Percentiles rank a stretch among this genome's conserved stretches.
These are phyloP conservation scores for Ailuropoda melanoleuca DNA, from an alignment of 2,113 vertebrate species.

Conservation along the genomic window DNA sequence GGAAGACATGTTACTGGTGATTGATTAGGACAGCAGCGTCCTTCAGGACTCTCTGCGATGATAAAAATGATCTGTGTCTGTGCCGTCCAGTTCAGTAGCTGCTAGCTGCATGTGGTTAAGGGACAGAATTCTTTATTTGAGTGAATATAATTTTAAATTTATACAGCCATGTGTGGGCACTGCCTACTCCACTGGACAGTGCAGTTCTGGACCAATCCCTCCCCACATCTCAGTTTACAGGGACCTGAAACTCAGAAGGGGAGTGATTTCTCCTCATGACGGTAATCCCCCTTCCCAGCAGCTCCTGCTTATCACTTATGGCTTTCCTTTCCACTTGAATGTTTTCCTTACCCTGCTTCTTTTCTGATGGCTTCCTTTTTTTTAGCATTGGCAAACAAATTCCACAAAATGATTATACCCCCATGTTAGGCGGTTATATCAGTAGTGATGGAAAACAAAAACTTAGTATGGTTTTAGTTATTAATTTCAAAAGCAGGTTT, in stretches of 20 bases:
- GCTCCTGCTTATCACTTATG: not conserved
- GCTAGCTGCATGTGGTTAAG: not conserved
- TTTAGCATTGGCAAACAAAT: not conserved
- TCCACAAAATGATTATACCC: not conserved
- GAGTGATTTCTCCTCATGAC: not conserved
- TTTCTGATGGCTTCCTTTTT: not conserved
- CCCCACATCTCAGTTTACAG: not conserved
- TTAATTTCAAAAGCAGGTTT: conserved; percentile 33
- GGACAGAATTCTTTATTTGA: not conserved
- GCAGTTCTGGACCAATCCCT: not conserved
- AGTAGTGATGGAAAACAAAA: not conserved
- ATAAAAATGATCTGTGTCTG: not conserved
- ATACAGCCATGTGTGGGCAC: not conserved
- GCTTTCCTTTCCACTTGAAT: not conserved
- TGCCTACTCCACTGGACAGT: not conserved
- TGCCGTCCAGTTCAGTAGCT: not conserved
- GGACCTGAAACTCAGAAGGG: not conserved
- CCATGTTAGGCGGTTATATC: not conserved
- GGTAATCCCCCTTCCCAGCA: not conserved
- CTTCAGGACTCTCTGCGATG: not conserved
- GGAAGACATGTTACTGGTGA: not conserved
- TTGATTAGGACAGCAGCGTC: not conserved
- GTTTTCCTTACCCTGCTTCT: not conserved
- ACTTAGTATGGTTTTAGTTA: not conserved
- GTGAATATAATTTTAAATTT: not conserved